Conservation (phyloP, 2,888 invertebrate genomes). For the Microplitis deprimator region DNA sequence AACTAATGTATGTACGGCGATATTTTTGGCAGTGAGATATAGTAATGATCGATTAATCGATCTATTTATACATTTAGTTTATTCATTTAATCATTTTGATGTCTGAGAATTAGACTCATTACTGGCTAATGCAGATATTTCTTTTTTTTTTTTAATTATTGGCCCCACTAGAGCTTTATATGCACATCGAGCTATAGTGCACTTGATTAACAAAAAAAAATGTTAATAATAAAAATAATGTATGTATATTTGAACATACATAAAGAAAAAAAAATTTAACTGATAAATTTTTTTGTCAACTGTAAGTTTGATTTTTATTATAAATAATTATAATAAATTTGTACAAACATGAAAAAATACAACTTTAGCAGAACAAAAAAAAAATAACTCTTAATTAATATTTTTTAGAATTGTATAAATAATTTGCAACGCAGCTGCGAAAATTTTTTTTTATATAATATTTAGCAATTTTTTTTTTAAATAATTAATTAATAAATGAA, state of each 20-base stretch:
- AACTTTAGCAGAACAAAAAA: not conserved
- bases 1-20: slow-evolving; percentile 54
- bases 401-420: not conserved
- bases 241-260: not conserved
- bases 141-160: slow-evolving; percentile 52
- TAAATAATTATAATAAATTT: slow-evolving; percentile 11
- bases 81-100: slow-evolving; percentile 36
- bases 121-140: not conserved
- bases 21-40: slow-evolving; percentile 69
- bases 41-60: slow-evolving; percentile 55
- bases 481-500: not conserved
- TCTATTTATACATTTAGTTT: slow-evolving; percentile 37
- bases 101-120: slow-evolving; percentile 12
- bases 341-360: slow-evolving; percentile 22
- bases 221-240: not conserved
- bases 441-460: slow-evolving; percentile 11
- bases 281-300: not conserved
- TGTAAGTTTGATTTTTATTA: slow-evolving; percentile 4
- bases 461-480: not conserved
- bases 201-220: slow-evolving; percentile 43
- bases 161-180: slow-evolving; percentile 67
- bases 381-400: slow-evolving; percentile 10
- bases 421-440: not conserved
- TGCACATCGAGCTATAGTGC: slow-evolving; percentile 56
- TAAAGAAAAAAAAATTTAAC: not conserved